phyloP scores from a whole-genome alignment of 2,888 invertebrate genomes.

The Ferdinandea cuprea region DNA sequence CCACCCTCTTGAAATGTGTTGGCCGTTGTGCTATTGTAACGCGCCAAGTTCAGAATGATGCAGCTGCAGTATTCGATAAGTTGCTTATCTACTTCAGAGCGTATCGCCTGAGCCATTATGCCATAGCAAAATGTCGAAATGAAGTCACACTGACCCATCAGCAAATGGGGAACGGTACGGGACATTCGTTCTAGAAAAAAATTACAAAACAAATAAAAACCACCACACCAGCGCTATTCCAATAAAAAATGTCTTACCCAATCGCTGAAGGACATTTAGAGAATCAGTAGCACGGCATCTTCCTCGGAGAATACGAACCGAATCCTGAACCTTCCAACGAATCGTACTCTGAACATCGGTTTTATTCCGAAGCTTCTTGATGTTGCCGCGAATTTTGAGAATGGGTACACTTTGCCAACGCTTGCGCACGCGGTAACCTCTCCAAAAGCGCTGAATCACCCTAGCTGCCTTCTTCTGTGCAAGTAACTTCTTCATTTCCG shows the following conservation, averaged over 20 bases:
- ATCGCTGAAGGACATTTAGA: constrained; percentile 78
- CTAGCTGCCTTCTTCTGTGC: constrained; percentile 84
- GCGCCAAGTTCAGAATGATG: constrained; percentile 87
- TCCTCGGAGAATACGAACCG: constrained; percentile 80
- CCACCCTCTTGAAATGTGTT: constrained; percentile 86
- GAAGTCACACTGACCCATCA: constrained; percentile 81
- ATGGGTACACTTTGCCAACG: constrained; percentile 78
- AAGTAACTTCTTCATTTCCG: constrained; percentile 83
- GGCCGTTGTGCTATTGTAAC: constrained; percentile 85
- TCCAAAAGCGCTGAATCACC: constrained; percentile 86
- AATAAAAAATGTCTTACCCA: constrained; percentile 79
- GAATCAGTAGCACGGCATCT: constrained; percentile 80
- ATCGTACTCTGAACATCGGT: constrained; percentile 78
- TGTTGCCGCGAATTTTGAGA: constrained; percentile 78
- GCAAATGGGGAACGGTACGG: constrained; percentile 81
- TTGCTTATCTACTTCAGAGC: constrained; percentile 83
- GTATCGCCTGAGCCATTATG: constrained; percentile 83
- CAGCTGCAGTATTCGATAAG: constrained; percentile 82
- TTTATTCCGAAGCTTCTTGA: constrained; percentile 77
- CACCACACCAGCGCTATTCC: background rate
- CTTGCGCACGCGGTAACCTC: constrained; percentile 83
- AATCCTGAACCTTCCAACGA: constrained; percentile 79
- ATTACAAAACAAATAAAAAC: background rate
- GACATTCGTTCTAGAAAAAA: constrained; percentile 80
- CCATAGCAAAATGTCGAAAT: constrained; percentile 82